Base-by-base conservation (phyloP, 2,888 invertebrate genomes). In the Drosophila colorata region DNA sequence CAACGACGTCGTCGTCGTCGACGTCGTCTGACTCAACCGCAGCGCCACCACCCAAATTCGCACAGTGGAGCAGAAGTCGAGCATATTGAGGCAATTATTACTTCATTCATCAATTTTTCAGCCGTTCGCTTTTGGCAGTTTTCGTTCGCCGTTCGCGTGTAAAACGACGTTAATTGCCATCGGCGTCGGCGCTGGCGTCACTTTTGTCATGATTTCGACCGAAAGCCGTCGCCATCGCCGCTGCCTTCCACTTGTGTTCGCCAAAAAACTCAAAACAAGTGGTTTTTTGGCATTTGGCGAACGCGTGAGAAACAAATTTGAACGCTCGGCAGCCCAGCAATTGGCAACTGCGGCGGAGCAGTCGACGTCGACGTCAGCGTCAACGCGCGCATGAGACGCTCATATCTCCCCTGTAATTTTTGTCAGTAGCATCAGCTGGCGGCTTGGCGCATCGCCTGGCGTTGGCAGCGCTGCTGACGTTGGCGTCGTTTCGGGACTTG, bases 1-100 rank as follows among this genome's bases (percentile, higher is more conserved):
- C 86, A 84, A 78, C 72, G 69, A 48, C 40, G 58, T 41, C 28
- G 56, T 48, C 59, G 53, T n/a, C 48, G 55, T 52, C 59, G 53
- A 13, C 48, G 55, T 52, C 25, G 64, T 60, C 73, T 74, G 78
- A 67, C 72, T 69, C 76, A 79, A 69, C 69, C 74, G 47, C 71
- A 63, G 63, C 69, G 80, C 71, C 83, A 80, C 85, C 87, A 85
- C 85, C 85, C 83, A 80, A 75, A 60, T 68, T 78, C 49, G 87
- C 78, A 86, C 87, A 83, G 88, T 83, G 85, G 80, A 66, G 49
- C 80, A 59, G 41, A 81, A 74, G 41, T 69, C 43, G 14, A 52
- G 28, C 65, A 64, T 74, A 60, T 69, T 69, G 55, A 52, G 51
- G 53, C 72, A 67, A 71, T 69, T 69, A 75, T 84, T 78, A 77